Evolutionary conservation across 2,797 vertebrate species (phyloP), one percentile per base, ranked within the genome.

Genomic region (Furcifer pardalis): DNA sequence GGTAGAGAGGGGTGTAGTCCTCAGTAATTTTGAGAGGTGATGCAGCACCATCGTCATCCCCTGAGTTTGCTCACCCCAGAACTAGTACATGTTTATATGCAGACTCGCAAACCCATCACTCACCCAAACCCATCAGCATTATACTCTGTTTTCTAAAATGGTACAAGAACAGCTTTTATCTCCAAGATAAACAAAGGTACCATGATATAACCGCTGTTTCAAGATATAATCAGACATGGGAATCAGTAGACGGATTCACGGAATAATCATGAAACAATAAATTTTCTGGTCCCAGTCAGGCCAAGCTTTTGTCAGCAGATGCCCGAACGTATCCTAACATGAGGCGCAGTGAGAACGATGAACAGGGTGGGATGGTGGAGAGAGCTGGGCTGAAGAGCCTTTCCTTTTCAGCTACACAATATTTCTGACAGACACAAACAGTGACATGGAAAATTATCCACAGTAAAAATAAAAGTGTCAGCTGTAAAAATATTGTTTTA

Each of bases 401-500:
- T 91, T 90, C 88, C 25, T 30, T 89, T 52, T 27, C n/a, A 44
- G 85, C 9, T 86, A 65, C 9, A 30, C 30, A 32, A 88, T 40
- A 75, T 89, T 80, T 90, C 56, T 90, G 44, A 83, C 80, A 1
- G 7, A 68, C 83, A 76, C 68, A 80, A 91, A 91, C 69, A 87
- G 7, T 30, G 79, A 90, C 42, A 84, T 56, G 56, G 69, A 76
- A 93, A 92, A 81, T 90, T n/a, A 92, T 23, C 79, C 89, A 83
- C 60, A 90, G 89, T 82, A 91, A 92, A 92, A 90, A 82, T 93
- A 90, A 82, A 93, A 81, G 89, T 91, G 86, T 76, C 90, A 77
- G 93, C 82, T 93, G 86, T 37, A 86, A 85, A 94, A 95, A 94
- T 87, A 90, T 93, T 93, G 92, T 92, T 96, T 94, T 97, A 94